Conservation (phyloP, 1,140 invertebrate genomes). For the Heliconius melpomene region DNA sequence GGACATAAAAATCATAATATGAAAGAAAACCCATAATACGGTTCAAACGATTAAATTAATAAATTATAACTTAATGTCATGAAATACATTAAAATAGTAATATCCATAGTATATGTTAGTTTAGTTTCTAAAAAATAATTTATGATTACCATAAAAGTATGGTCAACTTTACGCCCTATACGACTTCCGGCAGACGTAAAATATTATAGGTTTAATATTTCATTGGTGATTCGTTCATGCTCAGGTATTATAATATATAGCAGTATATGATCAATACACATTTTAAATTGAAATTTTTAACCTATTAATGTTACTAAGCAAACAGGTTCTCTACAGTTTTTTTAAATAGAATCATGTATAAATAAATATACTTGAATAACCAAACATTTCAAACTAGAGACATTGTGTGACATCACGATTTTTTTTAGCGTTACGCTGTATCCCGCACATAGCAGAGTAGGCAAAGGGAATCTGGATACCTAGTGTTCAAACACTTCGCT, state of each 20-base stretch:
- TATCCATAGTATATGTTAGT: neutral
- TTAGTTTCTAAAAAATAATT: slow-evolving; percentile 18
- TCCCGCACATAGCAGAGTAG: no score
- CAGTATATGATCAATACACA: neutral
- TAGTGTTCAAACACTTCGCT: no score
- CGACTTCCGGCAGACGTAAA: neutral
- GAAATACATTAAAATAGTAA: slow-evolving; percentile 10
- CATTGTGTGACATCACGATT: no score
- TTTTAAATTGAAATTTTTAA: neutral
- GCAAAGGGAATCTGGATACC: no score
- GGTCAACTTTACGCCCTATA: slow-evolving; percentile 14
- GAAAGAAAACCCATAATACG: neutral
- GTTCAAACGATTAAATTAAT: slow-evolving; percentile 4
- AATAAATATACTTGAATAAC: no score
- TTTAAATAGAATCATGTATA: neutral
- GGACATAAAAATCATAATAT: slow-evolving; percentile 3
- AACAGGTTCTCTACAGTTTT: neutral
- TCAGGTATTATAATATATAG: neutral
- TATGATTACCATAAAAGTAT: slow-evolving; percentile 3
- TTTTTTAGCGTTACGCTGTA: no score
- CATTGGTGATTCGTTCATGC: neutral
- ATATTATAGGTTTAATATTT: neutral
- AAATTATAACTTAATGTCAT: slow-evolving; percentile 13
- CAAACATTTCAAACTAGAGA: no score
- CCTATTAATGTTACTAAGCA: neutral